Evolutionary conservation across 2,888 invertebrate species (phyloP).

Genomic region (Orgyia antiqua): DNA sequence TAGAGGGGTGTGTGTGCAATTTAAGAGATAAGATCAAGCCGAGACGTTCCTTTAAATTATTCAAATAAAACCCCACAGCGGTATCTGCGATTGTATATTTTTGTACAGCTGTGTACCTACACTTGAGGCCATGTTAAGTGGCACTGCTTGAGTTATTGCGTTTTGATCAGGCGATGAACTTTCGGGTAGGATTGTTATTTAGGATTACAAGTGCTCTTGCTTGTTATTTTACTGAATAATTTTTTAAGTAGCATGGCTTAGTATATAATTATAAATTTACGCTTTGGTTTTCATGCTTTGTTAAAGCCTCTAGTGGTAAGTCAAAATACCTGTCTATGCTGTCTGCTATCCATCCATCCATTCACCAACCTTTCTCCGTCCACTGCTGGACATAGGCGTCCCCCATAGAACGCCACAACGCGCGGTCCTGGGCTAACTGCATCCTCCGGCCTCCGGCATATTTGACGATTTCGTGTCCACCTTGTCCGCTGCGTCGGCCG

Average conservation of each 20-base stretch:
- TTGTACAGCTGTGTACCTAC: slow-evolving; percentile 45
- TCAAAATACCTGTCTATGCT: too few relatives aligned
- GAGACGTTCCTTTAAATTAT: slow-evolving; percentile 60
- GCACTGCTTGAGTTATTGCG: slow-evolving; percentile 6
- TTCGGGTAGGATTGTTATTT: neutral
- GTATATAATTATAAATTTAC: neutral
- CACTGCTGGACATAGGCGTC: too few relatives aligned
- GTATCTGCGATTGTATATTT: slow-evolving; percentile 69
- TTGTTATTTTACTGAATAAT: neutral
- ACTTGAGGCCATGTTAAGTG: slow-evolving; percentile 20
- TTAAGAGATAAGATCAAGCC: slow-evolving; percentile 58
- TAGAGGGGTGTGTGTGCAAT: slow-evolving; percentile 48
- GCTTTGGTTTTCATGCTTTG: neutral
- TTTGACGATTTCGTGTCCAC: too few relatives aligned
- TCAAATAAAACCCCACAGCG: slow-evolving; percentile 63
- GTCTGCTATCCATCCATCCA: too few relatives aligned
- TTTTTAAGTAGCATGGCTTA: too few relatives aligned
- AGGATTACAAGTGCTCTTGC: neutral
- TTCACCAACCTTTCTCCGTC: too few relatives aligned
- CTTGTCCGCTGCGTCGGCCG: too few relatives aligned
- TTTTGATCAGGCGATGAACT: slow-evolving; percentile 6
- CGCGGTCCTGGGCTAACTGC: too few relatives aligned
- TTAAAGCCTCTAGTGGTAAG: too few relatives aligned
- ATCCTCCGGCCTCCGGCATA: too few relatives aligned
- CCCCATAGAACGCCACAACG: too few relatives aligned